These are phyloP conservation scores for Dendrophyllia cribrosa DNA, from an alignment of 64 coral and sea anemone genomes.

Conservation along the genomic window DNA sequence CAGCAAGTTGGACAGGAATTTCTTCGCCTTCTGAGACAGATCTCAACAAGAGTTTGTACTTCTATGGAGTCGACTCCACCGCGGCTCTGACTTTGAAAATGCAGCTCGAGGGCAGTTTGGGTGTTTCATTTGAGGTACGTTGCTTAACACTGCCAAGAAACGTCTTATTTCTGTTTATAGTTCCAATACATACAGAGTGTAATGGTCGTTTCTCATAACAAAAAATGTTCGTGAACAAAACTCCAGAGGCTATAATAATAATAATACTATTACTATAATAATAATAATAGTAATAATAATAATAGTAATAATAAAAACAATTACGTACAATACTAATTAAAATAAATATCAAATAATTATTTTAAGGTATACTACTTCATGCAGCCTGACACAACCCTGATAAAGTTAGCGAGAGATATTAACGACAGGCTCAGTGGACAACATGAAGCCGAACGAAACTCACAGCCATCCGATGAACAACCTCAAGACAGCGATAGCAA, in stretches of 20 bases:
- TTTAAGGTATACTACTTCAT: slow-evolving; percentile 70
- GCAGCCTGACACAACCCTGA: slow-evolving; percentile 60
- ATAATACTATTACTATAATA: too few relatives aligned
- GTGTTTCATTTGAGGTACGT: slow-evolving; percentile 37
- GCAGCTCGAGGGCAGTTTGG: slow-evolving; percentile 7
- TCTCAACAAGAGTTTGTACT: slow-evolving; percentile 50
- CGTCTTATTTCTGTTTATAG: too few relatives aligned
- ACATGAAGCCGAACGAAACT: not conserved
- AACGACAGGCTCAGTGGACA: not conserved
- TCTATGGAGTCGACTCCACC: slow-evolving; percentile 58
- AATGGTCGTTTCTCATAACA: too few relatives aligned
- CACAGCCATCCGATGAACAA: not conserved
- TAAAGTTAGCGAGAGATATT: slow-evolving; percentile 43
- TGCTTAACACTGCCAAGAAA: too few relatives aligned
- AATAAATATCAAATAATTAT: too few relatives aligned
- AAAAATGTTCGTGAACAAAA: too few relatives aligned
- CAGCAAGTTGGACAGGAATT: slow-evolving; percentile 19
- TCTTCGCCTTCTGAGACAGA: slow-evolving; percentile 45
- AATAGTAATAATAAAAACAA: too few relatives aligned
- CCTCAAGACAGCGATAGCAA: not conserved
- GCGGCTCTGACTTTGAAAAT: slow-evolving; percentile 55
- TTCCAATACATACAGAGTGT: too few relatives aligned
- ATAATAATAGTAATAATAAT: too few relatives aligned
- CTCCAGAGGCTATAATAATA: too few relatives aligned
- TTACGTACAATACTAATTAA: too few relatives aligned